Percentiles rank a stretch among this genome's conserved stretches.
These are phyloP conservation scores for Chlorodrepanis virens DNA, from an alignment of 2,113 vertebrate species.

Conservation along the genomic window DNA sequence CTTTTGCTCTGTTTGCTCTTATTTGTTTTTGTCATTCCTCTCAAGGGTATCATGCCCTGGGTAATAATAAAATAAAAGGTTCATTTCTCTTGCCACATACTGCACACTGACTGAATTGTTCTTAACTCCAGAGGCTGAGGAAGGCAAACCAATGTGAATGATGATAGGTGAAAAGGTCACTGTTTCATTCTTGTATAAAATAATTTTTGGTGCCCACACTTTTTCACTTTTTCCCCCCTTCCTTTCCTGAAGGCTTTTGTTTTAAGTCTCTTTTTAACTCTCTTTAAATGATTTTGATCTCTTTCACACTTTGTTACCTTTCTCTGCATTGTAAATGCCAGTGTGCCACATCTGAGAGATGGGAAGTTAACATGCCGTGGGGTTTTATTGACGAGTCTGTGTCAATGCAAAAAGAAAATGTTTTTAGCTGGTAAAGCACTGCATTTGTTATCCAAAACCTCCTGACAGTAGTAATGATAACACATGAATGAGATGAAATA, in stretches of 20 bases:
- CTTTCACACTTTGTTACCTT: constrained; percentile 63
- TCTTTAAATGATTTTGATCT: constrained; percentile 64
- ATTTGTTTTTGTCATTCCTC: constrained; percentile 23
- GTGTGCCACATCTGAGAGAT: constrained; percentile 56
- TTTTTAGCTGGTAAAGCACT: constrained; percentile 57
- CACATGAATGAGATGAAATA: constrained; percentile 52
- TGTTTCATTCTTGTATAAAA: constrained; percentile 54
- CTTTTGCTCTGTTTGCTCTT: not conserved
- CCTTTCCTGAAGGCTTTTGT: constrained; percentile 40
- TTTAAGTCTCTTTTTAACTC: constrained; percentile 55
- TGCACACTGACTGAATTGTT: constrained; percentile 31
- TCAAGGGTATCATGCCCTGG: constrained; percentile 47
- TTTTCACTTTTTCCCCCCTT: not conserved
- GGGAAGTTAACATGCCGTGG: constrained; percentile 60
- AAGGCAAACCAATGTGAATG: constrained; percentile 56
- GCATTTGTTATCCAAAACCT: constrained; percentile 67
- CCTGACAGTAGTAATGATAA: constrained; percentile 56
- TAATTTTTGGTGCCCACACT: constrained; percentile 33
- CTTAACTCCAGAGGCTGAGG: constrained; percentile 35
- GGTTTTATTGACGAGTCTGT: constrained; percentile 61
- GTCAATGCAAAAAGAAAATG: constrained; percentile 30
- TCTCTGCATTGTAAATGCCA: constrained; percentile 64
- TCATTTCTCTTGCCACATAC: constrained; percentile 46
- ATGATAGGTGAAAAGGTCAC: constrained; percentile 67
- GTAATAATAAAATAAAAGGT: constrained; percentile 65